Evolutionary conservation across 2,888 invertebrate genomes (phyloP), one percentile per base, ranked within the genome.

Genomic region (Drosophila borealis): DNA sequence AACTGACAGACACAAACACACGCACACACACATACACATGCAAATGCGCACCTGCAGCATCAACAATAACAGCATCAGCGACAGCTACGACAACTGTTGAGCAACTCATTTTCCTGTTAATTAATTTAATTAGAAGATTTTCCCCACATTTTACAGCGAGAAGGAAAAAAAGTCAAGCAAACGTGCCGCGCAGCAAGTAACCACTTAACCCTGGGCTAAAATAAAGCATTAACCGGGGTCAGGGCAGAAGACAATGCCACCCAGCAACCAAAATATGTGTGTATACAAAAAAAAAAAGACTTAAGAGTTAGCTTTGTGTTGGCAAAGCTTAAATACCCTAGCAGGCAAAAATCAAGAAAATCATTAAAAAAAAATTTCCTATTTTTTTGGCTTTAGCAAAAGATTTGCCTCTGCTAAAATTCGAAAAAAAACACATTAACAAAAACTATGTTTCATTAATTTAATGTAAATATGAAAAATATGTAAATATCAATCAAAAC

Each of bases 71-170:
- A 34, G 13, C 42, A 64, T 39, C 42, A 49, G 44, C 50, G 53
- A 67, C 46, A 67, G 57, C 64, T 60, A 63, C 64, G 57, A 70
- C 68, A 88, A 78, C 69, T 78, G 78, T 85, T 82, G 70, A 81
- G 62, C 77, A 81, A 80, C 78, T 86, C 70, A 74, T 88, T 88
- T 89, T 89, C 75, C 81, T 81, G 77, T 86, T 88, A 89, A 89
- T 88, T 88, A 72, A 88, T 77, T 86, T 86, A 86, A 88, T 89
- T 88, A 80, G 69, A 80, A 71, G 70, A 61, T 70, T 77, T 68
- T 64, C 17, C 39, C 45, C 57, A 51, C 41, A 59, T 29, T 48
- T 46, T 46, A 49, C 41, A 39, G 37, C 25, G 54, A 67, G 54
- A 51, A 68, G 37, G 29, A 59, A 33, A 17, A 44, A 34, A 21